Evolutionary conservation across 2,888 invertebrate species (phyloP).

Genomic region (Melolontha melolontha): DNA sequence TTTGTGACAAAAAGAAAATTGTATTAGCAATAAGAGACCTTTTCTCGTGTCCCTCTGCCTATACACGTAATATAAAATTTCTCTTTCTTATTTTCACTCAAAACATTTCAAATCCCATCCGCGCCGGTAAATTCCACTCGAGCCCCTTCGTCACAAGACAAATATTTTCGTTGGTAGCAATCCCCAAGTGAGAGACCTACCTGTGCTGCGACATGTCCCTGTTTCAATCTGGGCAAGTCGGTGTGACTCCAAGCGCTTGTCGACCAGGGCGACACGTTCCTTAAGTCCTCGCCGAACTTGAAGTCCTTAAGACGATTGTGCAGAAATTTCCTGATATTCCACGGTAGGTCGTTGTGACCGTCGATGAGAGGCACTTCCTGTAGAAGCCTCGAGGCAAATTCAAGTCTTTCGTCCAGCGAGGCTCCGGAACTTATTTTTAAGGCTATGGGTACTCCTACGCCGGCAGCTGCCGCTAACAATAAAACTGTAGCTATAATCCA

Average conservation of each 20-base stretch:
- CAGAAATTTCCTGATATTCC: slow-evolving; percentile 91
- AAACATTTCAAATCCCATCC: slow-evolving; percentile 36
- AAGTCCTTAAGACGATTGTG: slow-evolving; percentile 90
- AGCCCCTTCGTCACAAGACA: slow-evolving; percentile 32
- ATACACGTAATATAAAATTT: slow-evolving; percentile 33
- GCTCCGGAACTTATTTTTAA: slow-evolving; percentile 82
- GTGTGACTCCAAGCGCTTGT: slow-evolving; percentile 83
- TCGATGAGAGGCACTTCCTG: slow-evolving; percentile 85
- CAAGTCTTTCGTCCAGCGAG: slow-evolving; percentile 80
- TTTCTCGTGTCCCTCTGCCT: slow-evolving; percentile 6
- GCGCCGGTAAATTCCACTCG: slow-evolving; percentile 35
- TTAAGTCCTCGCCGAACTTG: slow-evolving; percentile 77
- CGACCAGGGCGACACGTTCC: slow-evolving; percentile 78
- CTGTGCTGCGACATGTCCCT: slow-evolving; percentile 83
- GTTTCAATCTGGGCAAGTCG: slow-evolving; percentile 78
- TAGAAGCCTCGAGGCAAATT: slow-evolving; percentile 78
- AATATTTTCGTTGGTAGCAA: slow-evolving; percentile 31
- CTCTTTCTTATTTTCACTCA: slow-evolving; percentile 36
- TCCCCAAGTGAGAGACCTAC: slow-evolving; percentile 64
- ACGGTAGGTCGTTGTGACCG: slow-evolving; percentile 91
- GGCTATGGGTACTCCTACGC: slow-evolving; percentile 84
- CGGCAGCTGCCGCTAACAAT: slow-evolving; percentile 82
- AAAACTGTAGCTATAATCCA: slow-evolving; percentile 81
- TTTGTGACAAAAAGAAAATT: slow-evolving; percentile 14
- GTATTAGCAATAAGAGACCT: slow-evolving; percentile 27